These are phyloP conservation scores for Octopus bimaculoides DNA, from an alignment of 1,140 invertebrate genomes.

Conservation along the genomic window DNA sequence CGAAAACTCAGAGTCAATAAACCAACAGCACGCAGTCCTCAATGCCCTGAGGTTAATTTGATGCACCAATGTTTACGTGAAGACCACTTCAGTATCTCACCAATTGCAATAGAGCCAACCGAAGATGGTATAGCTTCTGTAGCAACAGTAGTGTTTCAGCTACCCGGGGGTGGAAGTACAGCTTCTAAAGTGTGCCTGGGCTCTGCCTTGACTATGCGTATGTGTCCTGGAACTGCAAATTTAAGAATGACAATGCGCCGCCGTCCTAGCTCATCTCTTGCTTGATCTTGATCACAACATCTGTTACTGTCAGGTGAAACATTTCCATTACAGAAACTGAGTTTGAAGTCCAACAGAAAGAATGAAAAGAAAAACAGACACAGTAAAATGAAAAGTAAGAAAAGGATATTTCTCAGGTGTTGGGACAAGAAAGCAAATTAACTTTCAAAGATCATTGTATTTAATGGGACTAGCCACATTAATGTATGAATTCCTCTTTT, in stretches of 20 bases:
- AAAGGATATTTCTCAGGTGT: too few species aligned
- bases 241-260: constrained; percentile 24
- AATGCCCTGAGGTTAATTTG: constrained; percentile 6
- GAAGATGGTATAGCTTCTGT: constrained; percentile 83
- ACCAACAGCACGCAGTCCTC: constrained; percentile 23
- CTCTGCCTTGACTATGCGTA: constrained; percentile 47
- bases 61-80: constrained; percentile 14
- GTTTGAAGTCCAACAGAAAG: too few species aligned
- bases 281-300: constrained; percentile 17
- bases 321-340: too few species aligned
- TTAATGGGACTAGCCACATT: too few species aligned
- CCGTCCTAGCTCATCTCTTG: constrained; percentile 29
- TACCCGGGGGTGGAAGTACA: constrained; percentile 71
- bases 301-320: too few species aligned
- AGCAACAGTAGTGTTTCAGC: constrained; percentile 80
- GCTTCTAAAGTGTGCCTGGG: constrained; percentile 52
- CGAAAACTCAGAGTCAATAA: constrained; percentile 22
- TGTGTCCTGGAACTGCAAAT: background rate
- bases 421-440: too few species aligned
- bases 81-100: constrained; percentile 67
- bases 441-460: too few species aligned
- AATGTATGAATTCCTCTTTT: too few species aligned
- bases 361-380: too few species aligned
- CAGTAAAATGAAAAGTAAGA: too few species aligned
- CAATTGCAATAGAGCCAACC: constrained; percentile 87